Percentiles rank a stretch among this genome's conserved stretches.
These are phyloP conservation scores for Gila orcuttii DNA, from an alignment of 2,113 vertebrate species.

Conservation along the genomic window DNA sequence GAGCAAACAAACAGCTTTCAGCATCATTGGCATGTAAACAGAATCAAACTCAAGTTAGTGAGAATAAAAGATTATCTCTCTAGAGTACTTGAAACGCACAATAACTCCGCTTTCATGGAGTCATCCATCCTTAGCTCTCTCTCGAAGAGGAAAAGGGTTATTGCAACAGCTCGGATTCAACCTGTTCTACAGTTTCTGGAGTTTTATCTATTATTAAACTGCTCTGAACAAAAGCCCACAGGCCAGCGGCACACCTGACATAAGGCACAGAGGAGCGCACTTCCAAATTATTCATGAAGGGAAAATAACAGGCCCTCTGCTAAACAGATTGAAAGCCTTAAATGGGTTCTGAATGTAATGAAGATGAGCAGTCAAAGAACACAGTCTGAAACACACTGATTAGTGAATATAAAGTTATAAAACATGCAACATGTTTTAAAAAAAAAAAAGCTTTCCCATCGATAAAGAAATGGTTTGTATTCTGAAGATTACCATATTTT, in stretches of 20 bases:
- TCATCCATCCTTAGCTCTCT: background rate
- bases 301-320: conserved; percentile 61
- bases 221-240: conserved; percentile 69
- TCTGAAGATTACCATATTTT: no score
- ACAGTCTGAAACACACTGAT: background rate
- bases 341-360: background rate
- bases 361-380: background rate
- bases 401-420: background rate
- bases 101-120: background rate
- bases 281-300: conserved; percentile 78
- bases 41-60: background rate
- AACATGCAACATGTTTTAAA: no score
- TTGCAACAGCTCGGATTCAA: conserved; percentile 68
- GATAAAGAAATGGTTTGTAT: no score
- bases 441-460: no score
- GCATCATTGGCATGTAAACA: background rate
- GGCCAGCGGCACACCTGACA: conserved; percentile 68
- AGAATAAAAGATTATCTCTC: background rate
- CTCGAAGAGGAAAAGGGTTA: conserved; percentile 47
- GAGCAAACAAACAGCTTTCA: conserved; percentile 24
- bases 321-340: conserved; percentile 29
- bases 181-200: conserved; percentile 74
- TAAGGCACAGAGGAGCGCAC: conserved; percentile 65
- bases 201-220: conserved; percentile 76
- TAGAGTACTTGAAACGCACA: background rate